Percentiles rank a stretch among this genome's conserved stretches.
Conservation (phyloP, 1,140 invertebrate genomes). For the Yoshiicerus persimilis region DNA sequence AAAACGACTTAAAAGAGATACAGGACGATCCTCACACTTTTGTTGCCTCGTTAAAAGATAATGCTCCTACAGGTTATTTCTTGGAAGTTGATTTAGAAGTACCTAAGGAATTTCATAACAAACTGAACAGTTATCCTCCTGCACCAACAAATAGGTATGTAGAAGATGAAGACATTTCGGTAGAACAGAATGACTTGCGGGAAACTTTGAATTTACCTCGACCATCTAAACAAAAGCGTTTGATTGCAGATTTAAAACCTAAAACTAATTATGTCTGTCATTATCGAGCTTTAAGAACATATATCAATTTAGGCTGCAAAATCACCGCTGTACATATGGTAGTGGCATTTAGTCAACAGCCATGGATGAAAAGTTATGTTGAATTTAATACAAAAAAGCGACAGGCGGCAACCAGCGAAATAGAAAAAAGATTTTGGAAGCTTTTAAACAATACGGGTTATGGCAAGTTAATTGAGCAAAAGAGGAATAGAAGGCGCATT, state of each 20-base stretch:
- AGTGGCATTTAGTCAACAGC: background rate
- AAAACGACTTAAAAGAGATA: background rate
- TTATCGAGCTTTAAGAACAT: slow-evolving; percentile 27
- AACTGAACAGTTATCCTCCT: background rate
- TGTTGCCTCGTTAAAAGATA: background rate
- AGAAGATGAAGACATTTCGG: background rate
- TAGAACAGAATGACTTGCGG: background rate
- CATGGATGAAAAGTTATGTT: slow-evolving; percentile 30
- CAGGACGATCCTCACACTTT: background rate
- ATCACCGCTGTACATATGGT: background rate
- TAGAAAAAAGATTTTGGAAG: slow-evolving; percentile 51
- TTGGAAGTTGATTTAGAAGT: background rate
- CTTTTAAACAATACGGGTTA: slow-evolving; percentile 49
- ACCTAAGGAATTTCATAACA: background rate
- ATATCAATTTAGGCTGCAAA: slow-evolving; percentile 6
- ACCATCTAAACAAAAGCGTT: background rate
- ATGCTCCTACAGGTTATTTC: background rate
- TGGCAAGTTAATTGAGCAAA: slow-evolving; percentile 50
- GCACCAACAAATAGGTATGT: background rate
- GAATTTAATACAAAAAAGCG: background rate
- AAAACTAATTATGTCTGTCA: slow-evolving; percentile 35
- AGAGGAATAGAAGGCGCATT: slow-evolving; percentile 39
- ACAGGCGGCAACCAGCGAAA: background rate
- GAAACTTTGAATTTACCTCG: background rate
- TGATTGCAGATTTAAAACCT: slow-evolving; percentile 5